phyloP scores from a whole-genome alignment of 1,140 invertebrate genomes.

The Polypedilum vanderplanki region DNA sequence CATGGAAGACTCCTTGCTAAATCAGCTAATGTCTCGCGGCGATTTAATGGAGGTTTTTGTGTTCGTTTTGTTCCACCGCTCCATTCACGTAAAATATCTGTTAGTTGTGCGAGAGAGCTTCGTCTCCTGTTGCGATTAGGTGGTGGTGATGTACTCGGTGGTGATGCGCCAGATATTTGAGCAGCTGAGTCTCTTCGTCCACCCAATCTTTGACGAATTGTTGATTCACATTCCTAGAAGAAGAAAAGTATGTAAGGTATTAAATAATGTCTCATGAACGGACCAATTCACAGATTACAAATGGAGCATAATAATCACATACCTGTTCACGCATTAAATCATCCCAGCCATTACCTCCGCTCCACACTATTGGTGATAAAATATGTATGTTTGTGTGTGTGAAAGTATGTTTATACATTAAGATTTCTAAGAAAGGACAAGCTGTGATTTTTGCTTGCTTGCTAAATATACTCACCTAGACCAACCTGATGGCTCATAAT shows the following conservation, averaged over 20 bases:
- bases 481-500: slow-evolving; percentile 90
- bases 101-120: slow-evolving; percentile 77
- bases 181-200: slow-evolving; percentile 78
- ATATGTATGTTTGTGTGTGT: neutral
- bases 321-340: slow-evolving; percentile 73
- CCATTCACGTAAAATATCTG: slow-evolving; percentile 80
- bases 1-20: slow-evolving; percentile 68
- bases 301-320: neutral
- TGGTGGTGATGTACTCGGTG: slow-evolving; percentile 56
- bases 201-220: slow-evolving; percentile 67
- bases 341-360: slow-evolving; percentile 88
- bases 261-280: too few relatives aligned
- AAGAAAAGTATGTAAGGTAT: neutral
- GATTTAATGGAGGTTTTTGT: slow-evolving; percentile 60
- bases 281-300: too few relatives aligned
- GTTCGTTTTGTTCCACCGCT: slow-evolving; percentile 59
- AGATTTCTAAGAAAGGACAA: neutral
- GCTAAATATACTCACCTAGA: slow-evolving; percentile 41
- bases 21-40: slow-evolving; percentile 78
- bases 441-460: neutral
- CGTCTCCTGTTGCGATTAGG: slow-evolving; percentile 56
- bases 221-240: slow-evolving; percentile 64
- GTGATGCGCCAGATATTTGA: slow-evolving; percentile 76
- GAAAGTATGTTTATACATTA: too few relatives aligned
- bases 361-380: slow-evolving; percentile 57